These are phyloP conservation scores for Ridgeia piscesae DNA, from an alignment of 1,140 invertebrate genomes.

Conservation along the genomic window DNA sequence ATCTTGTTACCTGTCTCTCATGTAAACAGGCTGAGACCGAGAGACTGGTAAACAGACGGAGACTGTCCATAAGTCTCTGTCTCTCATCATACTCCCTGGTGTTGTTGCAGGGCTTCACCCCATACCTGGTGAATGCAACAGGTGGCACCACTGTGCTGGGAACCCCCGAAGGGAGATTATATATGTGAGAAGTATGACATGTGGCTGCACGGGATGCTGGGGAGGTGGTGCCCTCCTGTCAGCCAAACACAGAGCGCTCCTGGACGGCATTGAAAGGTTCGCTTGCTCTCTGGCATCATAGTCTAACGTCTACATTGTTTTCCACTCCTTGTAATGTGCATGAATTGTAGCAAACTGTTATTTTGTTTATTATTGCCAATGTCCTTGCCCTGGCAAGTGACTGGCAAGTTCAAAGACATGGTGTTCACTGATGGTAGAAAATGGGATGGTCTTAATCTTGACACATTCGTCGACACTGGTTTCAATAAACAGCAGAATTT, in stretches of 20 bases:
- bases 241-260: slow-evolving; percentile 83
- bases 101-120: slow-evolving; percentile 13
- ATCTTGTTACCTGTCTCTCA: too few species aligned
- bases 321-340: not conserved
- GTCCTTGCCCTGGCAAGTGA: not conserved
- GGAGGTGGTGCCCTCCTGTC: slow-evolving; percentile 92
- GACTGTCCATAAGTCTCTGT: not conserved
- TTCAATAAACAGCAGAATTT: too few species aligned
- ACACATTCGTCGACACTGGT: too few species aligned
- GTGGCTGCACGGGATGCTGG: slow-evolving; percentile 98
- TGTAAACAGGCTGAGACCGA: too few species aligned
- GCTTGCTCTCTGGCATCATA: not conserved
- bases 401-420: not conserved
- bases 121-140: slow-evolving; percentile 65
- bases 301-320: not conserved
- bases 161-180: slow-evolving; percentile 95
- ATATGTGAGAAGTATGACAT: slow-evolving; percentile 92
- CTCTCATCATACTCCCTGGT: not conserved
- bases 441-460: too few species aligned
- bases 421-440: not conserved
- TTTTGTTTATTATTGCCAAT: not conserved
- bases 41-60: too few species aligned
- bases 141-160: slow-evolving; percentile 87
- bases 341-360: not conserved
- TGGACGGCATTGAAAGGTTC: slow-evolving; percentile 90